Conservation (phyloP, 2,888 invertebrate species). For the Orchesellides sinensis region DNA sequence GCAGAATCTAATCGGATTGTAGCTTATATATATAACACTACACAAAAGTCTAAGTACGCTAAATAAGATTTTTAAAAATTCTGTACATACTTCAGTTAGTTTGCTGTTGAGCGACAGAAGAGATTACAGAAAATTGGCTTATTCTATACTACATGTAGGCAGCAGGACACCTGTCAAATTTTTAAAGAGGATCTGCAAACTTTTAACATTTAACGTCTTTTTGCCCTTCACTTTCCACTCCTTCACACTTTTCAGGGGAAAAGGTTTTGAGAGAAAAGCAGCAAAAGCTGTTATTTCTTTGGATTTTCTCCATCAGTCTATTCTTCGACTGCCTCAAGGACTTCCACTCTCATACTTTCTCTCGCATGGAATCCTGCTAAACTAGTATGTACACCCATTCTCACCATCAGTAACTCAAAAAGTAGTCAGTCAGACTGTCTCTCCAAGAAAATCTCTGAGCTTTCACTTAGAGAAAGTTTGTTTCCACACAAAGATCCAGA, state of each 20-base stretch:
- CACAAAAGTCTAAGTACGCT: too few species aligned
- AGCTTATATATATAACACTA: too few species aligned
- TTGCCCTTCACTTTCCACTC: not conserved
- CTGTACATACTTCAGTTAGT: too few species aligned
- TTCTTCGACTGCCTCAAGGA: conserved; percentile 10
- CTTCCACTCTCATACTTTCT: not conserved
- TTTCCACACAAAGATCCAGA: not conserved
- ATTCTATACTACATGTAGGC: not conserved
- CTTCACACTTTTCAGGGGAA: conserved; percentile 14
- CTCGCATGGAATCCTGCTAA: not conserved
- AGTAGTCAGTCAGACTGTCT: conserved; percentile 19
- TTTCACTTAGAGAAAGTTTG: not conserved
- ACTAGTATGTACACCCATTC: not conserved
- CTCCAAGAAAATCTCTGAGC: conserved; percentile 24
- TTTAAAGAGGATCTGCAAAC: conserved; percentile 34
- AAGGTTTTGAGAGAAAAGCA: conserved; percentile 3
- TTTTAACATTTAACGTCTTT: conserved; percentile 31
- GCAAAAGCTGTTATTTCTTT: conserved; percentile 9
- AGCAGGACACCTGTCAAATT: conserved; percentile 37
- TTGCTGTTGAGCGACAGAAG: too few species aligned
- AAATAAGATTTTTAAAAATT: too few species aligned
- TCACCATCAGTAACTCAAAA: conserved; percentile 32
- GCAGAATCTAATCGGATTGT: too few species aligned
- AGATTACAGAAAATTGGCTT: conserved; percentile 19
- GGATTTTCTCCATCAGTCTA: not conserved